These are phyloP conservation scores for Psittacula derbiana DNA, from an alignment of 2,797 vertebrate genomes.

Conservation along the genomic window DNA sequence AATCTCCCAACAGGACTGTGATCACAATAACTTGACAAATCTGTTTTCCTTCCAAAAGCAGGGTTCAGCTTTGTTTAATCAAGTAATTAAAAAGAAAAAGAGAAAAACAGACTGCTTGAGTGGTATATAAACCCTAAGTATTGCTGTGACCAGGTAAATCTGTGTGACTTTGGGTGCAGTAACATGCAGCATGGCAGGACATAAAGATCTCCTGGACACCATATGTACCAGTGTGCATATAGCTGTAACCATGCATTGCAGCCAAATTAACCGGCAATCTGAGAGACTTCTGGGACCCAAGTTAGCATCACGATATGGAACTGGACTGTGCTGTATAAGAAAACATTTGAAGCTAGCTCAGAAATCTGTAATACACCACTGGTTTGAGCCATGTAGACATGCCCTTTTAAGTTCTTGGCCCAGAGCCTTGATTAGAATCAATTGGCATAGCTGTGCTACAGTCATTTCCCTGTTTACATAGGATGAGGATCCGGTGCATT, in stretches of 20 bases:
- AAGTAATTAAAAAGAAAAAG: not conserved
- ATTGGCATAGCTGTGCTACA: not conserved
- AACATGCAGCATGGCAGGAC: not conserved
- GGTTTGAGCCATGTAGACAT: not conserved
- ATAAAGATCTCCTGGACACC: not conserved
- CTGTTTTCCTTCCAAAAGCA: not conserved
- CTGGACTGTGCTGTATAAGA: not conserved
- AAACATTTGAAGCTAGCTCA: not conserved
- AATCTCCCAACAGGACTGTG: not conserved
- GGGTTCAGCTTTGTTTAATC: not conserved
- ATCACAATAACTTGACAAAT: not conserved
- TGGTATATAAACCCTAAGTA: not conserved
- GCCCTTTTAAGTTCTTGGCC: slow-evolving; percentile 29
- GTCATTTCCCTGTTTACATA: slow-evolving; percentile 30
- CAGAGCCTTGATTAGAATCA: not conserved
- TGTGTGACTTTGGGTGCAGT: accelerated
- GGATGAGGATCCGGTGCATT: slow-evolving; percentile 38
- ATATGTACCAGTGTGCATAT: not conserved
- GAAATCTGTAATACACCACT: not conserved
- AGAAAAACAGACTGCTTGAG: not conserved
- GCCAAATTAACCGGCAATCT: not conserved
- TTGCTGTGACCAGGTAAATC: not conserved
- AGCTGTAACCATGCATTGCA: not conserved
- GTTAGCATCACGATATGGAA: not conserved
- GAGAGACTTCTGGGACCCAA: not conserved